Conservation (phyloP, 2,797 vertebrate species). For the Tamandua tetradactyla region DNA sequence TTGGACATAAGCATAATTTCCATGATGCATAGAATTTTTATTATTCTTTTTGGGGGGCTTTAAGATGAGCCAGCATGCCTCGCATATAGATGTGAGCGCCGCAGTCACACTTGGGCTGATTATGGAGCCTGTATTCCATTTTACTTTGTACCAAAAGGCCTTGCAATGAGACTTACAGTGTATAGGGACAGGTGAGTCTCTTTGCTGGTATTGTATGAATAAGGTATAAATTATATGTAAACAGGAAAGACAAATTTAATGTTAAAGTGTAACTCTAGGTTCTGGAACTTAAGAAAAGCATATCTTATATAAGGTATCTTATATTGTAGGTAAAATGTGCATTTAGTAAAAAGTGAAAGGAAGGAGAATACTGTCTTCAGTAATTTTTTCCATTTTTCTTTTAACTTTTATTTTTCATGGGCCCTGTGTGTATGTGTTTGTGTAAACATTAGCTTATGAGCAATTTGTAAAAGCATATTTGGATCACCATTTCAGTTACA, state of each 20-base stretch:
- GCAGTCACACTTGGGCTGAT: not conserved
- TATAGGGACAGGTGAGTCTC: not conserved
- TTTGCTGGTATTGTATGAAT: conserved; percentile 12
- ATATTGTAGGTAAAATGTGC: not conserved
- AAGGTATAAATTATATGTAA: conserved; percentile 40
- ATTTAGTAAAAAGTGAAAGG: not conserved
- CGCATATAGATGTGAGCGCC: not conserved
- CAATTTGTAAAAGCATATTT: conserved; percentile 14
- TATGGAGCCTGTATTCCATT: not conserved
- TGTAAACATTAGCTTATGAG: not conserved
- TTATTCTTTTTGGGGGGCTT: not conserved
- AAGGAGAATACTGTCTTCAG: not conserved
- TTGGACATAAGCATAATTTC: not conserved
- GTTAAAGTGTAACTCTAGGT: not conserved
- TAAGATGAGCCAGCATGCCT: not conserved
- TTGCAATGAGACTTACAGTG: conserved; percentile 20
- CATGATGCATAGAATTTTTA: not conserved
- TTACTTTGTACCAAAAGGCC: conserved; percentile 13
- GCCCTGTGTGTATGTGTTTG: not conserved
- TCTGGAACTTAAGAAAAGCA: not conserved
- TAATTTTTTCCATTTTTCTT: not conserved
- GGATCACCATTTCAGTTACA: conserved; percentile 17
- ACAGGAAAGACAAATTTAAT: not conserved
- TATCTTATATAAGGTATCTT: not conserved
- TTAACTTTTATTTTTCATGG: not conserved